Evolutionary conservation across 2,113 vertebrate species (phyloP).

Genomic region (Paradoxurus hermaphroditus): DNA sequence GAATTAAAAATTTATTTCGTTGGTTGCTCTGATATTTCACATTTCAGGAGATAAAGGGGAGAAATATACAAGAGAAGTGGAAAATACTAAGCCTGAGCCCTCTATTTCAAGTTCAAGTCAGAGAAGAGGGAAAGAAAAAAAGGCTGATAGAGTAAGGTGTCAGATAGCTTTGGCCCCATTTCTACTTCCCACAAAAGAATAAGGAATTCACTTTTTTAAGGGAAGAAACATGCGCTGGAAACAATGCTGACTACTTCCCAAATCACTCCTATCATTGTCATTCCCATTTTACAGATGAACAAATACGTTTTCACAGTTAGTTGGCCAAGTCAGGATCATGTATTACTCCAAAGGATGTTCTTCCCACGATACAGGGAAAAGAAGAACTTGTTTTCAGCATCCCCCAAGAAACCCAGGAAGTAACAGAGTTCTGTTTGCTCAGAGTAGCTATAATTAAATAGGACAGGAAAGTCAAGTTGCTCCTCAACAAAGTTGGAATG

Average conservation of each 20-base stretch:
- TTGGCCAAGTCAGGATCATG: not conserved
- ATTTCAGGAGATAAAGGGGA: not conserved
- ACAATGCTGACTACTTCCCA: not conserved
- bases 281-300: not conserved
- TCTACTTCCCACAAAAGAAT: not conserved
- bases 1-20: not conserved
- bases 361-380: not conserved
- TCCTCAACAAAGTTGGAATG: not conserved
- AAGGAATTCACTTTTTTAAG: not conserved
- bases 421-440: not conserved
- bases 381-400: not conserved
- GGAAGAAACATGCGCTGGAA: not conserved
- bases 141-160: not conserved
- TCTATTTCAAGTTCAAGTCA: slow-evolving; percentile 3
- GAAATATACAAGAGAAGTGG: not conserved
- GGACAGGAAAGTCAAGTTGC: not conserved
- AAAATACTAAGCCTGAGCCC: not conserved
- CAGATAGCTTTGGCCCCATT: not conserved
- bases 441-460: not conserved
- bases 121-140: not conserved
- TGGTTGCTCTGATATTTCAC: not conserved
- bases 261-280: not conserved
- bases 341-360: not conserved
- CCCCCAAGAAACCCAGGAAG: not conserved
- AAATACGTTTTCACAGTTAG: not conserved